These are phyloP conservation scores for Phalacrocorax brasilianus DNA, from an alignment of 2,113 vertebrate genomes.

Conservation along the genomic window DNA sequence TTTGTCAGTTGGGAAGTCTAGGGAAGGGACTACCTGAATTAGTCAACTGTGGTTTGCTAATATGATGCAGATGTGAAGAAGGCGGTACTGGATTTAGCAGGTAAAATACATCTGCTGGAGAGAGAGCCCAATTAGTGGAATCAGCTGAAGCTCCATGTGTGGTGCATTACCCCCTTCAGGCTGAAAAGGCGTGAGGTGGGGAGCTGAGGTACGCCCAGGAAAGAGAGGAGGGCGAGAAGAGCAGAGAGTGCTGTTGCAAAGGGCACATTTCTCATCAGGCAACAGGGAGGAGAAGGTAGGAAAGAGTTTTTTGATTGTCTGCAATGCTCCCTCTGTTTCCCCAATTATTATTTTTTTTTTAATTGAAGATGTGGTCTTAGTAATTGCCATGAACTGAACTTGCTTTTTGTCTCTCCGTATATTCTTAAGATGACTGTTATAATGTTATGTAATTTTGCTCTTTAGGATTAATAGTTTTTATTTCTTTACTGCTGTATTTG, in stretches of 20 bases:
- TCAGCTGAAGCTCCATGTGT: not conserved
- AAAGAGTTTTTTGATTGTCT: not conserved
- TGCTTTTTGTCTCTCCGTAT: rapidly evolving
- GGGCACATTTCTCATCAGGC: not conserved
- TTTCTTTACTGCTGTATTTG: not conserved
- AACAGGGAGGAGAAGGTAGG: not conserved
- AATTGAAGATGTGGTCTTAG: not conserved
- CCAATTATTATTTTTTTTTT: too few species aligned
- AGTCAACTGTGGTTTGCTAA: not conserved
- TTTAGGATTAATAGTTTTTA: not conserved
- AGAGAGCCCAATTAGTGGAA: not conserved
- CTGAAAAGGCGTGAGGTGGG: rapidly evolving
- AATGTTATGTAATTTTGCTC: not conserved
- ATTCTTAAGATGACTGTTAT: not conserved
- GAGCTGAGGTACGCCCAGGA: not conserved
- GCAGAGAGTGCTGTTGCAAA: rapidly evolving
- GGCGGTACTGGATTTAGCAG: not conserved
- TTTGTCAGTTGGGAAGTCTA: not conserved
- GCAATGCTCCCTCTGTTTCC: rapidly evolving
- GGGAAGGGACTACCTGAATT: not conserved
- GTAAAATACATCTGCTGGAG: not conserved
- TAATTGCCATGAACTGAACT: not conserved
- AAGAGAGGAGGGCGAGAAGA: not conserved
- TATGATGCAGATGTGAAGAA: not conserved
- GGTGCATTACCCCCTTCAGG: not conserved